Evolutionary conservation across 2,113 vertebrate genomes (phyloP).

Genomic region (Mastomys natalensis): DNA sequence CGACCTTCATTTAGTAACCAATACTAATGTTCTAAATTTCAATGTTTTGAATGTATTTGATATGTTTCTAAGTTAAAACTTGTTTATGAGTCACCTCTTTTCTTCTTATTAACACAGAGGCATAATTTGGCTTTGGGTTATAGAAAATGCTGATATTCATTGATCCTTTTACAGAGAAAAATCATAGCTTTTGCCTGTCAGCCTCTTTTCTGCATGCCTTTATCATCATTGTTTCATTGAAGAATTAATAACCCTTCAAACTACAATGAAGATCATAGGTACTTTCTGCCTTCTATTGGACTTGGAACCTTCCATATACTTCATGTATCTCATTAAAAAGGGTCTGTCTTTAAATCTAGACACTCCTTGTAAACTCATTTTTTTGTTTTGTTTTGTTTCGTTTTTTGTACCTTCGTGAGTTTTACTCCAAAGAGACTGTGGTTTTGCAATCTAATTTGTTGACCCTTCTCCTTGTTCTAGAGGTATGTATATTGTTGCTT

Average conservation of each 20-base stretch:
- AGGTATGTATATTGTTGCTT: background rate
- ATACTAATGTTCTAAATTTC: background rate
- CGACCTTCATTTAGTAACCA: background rate
- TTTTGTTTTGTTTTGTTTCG: background rate
- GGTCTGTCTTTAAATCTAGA: background rate
- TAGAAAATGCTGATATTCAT: background rate
- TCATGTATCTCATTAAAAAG: background rate
- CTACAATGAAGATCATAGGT: background rate
- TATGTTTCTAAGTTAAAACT: background rate
- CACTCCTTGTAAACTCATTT: background rate
- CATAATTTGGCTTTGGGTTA: background rate
- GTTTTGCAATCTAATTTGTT: background rate
- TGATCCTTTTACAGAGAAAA: background rate
- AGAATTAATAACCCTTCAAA: background rate
- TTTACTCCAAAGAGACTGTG: background rate
- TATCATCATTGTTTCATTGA: background rate
- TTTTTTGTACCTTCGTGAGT: background rate
- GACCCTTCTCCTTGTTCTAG: background rate
- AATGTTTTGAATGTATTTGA: slow-evolving; percentile 49
- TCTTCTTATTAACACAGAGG: background rate
- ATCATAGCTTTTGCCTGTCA: background rate
- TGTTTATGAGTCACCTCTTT: background rate
- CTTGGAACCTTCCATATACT: background rate
- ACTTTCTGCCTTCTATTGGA: background rate
- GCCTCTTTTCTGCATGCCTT: background rate